Percentiles rank a stretch among this genome's conserved stretches.
Conservation (phyloP, 2,113 vertebrate genomes). For the Felis catus region DNA sequence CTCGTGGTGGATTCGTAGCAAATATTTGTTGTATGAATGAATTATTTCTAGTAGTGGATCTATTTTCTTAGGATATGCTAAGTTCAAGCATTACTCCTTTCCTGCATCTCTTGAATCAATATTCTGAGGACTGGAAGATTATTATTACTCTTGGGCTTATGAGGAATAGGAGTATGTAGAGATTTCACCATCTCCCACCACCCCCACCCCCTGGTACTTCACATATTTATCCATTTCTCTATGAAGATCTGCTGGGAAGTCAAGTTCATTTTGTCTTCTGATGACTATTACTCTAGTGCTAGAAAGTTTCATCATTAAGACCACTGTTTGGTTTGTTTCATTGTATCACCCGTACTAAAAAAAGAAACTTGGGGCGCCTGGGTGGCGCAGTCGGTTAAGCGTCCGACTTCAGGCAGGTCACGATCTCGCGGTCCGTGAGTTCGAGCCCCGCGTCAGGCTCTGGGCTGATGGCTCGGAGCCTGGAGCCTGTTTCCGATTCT, state of each 20-base stretch:
- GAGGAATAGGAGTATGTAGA: background rate
- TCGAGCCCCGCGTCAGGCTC: no score
- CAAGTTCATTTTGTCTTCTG: background rate
- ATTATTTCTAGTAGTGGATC: background rate
- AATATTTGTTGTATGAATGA: background rate
- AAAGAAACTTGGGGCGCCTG: background rate
- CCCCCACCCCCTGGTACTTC: background rate
- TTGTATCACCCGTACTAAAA: background rate
- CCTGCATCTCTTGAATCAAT: background rate
- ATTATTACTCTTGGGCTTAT: background rate
- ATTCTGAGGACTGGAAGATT: background rate
- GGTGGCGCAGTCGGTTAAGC: no score
- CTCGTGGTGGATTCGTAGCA: background rate
- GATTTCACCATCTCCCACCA: background rate
- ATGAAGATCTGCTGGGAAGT: slow-evolving; percentile 12
- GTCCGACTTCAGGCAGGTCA: no score
- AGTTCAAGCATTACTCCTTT: background rate
- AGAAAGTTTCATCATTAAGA: background rate
- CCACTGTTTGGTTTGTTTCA: background rate
- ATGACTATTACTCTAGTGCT: background rate
- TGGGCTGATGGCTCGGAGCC: no score
- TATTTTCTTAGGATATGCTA: slow-evolving; percentile 5
- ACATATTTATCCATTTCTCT: background rate
- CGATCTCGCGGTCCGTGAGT: no score
- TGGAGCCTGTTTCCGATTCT: no score